Conservation (phyloP, 2,888 invertebrate genomes). For the Lutraria lutraria region DNA sequence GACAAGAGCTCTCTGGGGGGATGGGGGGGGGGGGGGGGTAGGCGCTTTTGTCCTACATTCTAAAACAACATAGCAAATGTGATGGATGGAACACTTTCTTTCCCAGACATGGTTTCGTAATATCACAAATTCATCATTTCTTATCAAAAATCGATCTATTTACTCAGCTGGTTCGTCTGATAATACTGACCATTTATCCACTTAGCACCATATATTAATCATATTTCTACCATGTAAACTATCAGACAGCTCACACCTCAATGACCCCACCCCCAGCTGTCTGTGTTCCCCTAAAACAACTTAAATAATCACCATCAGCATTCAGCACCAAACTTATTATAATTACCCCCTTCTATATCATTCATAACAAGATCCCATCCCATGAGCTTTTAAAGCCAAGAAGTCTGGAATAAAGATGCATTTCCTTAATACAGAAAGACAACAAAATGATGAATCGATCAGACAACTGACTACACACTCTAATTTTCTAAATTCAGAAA, state of each 20-base stretch:
- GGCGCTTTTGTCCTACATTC: background rate
- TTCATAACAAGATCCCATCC: too few species aligned
- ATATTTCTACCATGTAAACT: background rate
- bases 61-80: background rate
- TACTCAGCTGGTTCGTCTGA: background rate
- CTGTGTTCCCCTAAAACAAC: too few species aligned
- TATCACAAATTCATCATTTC: background rate
- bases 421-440: too few species aligned
- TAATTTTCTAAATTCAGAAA: background rate
- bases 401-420: too few species aligned
- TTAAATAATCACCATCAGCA: too few species aligned
- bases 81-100: background rate
- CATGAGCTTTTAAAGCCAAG: too few species aligned
- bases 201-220: background rate
- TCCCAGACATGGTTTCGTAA: background rate
- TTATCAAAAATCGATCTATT: background rate
- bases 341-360: too few species aligned
- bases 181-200: background rate
- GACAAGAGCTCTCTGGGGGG: too few species aligned
- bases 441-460: too few species aligned
- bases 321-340: too few species aligned
- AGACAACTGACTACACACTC: too few species aligned
- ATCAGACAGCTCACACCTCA: background rate
- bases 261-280: background rate
- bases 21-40: too few species aligned